These are phyloP conservation scores for Amphimedon queenslandica DNA, from an alignment of 37 sponge, comb jelly and placozoan species.

Conservation along the genomic window DNA sequence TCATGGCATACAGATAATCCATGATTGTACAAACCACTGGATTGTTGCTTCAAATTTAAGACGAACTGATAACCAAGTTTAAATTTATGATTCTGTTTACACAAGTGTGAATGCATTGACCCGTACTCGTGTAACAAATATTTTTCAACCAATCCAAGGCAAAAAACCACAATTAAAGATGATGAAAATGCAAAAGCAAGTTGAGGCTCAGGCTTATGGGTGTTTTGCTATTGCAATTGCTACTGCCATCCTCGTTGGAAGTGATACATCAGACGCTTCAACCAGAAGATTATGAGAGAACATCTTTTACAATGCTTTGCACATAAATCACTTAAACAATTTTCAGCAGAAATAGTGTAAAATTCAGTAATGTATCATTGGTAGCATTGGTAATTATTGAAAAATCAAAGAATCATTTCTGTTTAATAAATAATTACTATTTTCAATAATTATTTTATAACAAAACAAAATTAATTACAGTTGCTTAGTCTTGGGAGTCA, in stretches of 20 bases:
- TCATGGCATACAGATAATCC: slow-evolving; percentile 31
- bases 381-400: background rate
- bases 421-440: background rate
- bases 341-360: slow-evolving; percentile 14
- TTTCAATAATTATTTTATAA: background rate
- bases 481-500: background rate
- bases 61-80: background rate
- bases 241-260: slow-evolving; percentile 6
- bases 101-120: slow-evolving; percentile 22
- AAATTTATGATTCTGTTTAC: slow-evolving; percentile 35
- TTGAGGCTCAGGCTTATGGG: slow-evolving; percentile 38
- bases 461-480: background rate
- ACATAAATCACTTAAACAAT: background rate
- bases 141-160: slow-evolving; percentile 3
- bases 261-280: background rate
- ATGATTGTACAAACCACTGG: slow-evolving; percentile 40
- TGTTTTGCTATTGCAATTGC: slow-evolving; percentile 38
- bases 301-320: slow-evolving; percentile 35
- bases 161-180: slow-evolving; percentile 3
- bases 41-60: slow-evolving; percentile 29
- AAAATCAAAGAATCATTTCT: background rate
- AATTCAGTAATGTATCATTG: background rate
- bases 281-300: slow-evolving; percentile 28
- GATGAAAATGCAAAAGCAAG: slow-evolving; percentile 21
- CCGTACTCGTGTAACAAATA: background rate